A percentile compares a stretch with the other conserved stretches of the same genome.
Evolutionary conservation across 2,113 vertebrate species (phyloP).

Genomic region (Entosphenus tridentatus): DNA sequence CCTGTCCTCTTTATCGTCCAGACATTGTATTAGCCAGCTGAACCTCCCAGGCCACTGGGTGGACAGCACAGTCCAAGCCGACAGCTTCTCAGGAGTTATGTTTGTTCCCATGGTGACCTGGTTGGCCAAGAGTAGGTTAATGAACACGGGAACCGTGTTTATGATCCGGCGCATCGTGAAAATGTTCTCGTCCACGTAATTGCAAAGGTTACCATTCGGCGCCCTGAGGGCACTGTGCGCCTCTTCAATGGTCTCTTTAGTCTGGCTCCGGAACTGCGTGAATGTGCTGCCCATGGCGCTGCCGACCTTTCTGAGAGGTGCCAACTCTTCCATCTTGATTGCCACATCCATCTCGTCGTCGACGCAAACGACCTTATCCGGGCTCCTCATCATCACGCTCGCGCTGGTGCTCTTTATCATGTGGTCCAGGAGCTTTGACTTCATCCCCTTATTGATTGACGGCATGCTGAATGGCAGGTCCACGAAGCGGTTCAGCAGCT

Average conservation of each 20-base stretch:
- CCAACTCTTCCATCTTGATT: no score
- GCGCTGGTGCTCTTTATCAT: slow-evolving; percentile 15
- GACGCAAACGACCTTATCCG: no score
- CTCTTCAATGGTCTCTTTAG: neutral
- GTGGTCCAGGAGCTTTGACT: slow-evolving; percentile 26
- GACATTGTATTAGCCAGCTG: slow-evolving; percentile 60
- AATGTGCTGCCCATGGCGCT: neutral
- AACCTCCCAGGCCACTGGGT: slow-evolving; percentile 67
- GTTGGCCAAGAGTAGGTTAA: slow-evolving; percentile 29
- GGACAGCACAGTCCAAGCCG: slow-evolving; percentile 57
- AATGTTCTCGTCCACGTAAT: slow-evolving; percentile 34
- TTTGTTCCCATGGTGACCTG: slow-evolving; percentile 13
- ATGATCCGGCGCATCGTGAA: slow-evolving; percentile 49
- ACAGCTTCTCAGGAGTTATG: slow-evolving; percentile 19
- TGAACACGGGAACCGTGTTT: slow-evolving; percentile 48
- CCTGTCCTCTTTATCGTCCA: slow-evolving; percentile 38
- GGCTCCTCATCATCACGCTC: no score
- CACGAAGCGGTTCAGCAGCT: slow-evolving; percentile 47
- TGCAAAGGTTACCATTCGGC: slow-evolving; percentile 13
- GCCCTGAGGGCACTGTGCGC: slow-evolving; percentile 9
- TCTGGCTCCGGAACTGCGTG: neutral
- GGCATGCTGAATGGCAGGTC: slow-evolving; percentile 73
- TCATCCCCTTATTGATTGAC: slow-evolving; percentile 28
- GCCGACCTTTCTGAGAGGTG: no score
- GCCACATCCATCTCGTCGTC: no score